These are phyloP conservation scores for Drosophila arawakana DNA, from an alignment of 1,140 invertebrate genomes.

Conservation along the genomic window DNA sequence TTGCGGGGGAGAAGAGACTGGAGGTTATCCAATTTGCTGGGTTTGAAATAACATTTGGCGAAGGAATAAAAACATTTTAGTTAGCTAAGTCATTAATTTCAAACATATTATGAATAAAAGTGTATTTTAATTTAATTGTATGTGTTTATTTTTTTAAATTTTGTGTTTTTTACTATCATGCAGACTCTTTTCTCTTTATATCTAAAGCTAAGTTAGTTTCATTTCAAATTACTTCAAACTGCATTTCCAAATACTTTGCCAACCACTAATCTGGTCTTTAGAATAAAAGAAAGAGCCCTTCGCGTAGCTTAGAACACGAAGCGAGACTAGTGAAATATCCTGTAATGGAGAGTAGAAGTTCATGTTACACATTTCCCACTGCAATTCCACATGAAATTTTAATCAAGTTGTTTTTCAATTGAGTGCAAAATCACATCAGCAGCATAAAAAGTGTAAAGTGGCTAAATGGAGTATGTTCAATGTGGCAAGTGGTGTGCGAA, in stretches of 20 bases:
- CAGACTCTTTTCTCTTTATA: too few species aligned
- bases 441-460: slow-evolving; percentile 65
- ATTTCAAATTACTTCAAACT: background rate
- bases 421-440: slow-evolving; percentile 81
- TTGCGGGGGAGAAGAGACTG: too few species aligned
- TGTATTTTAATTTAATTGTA: too few species aligned
- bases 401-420: slow-evolving; percentile 78
- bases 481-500: background rate
- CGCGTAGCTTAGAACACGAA: slow-evolving; percentile 2
- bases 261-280: slow-evolving; percentile 11
- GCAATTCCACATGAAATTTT: slow-evolving; percentile 75
- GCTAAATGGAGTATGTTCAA: background rate
- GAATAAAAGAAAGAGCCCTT: slow-evolving; percentile 20
- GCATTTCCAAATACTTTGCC: background rate
- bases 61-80: too few species aligned
- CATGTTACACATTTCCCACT: slow-evolving; percentile 55
- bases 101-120: too few species aligned
- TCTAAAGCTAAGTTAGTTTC: background rate
- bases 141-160: too few species aligned
- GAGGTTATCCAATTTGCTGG: too few species aligned
- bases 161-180: too few species aligned
- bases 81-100: too few species aligned
- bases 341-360: slow-evolving; percentile 52
- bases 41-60: too few species aligned
- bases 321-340: slow-evolving; percentile 9